Evolutionary conservation across 2,113 vertebrate species (phyloP).

Genomic region (Gallinago media): DNA sequence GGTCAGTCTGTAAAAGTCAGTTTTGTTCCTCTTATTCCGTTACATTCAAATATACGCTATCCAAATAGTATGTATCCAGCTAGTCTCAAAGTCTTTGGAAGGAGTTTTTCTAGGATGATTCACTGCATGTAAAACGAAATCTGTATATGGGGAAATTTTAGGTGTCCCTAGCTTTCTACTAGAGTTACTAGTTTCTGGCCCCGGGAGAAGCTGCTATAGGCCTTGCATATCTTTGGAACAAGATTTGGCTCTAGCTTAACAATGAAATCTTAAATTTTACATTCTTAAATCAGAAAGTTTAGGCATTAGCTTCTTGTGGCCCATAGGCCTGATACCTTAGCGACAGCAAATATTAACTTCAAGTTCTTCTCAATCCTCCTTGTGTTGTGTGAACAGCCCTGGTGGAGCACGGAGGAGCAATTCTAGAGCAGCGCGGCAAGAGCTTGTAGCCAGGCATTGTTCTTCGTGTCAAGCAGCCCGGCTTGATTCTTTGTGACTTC

Average conservation of each 20-base stretch:
- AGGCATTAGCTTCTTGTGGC: neutral
- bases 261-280: neutral
- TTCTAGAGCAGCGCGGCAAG: neutral
- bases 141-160: neutral
- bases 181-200: neutral
- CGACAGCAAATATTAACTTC: neutral
- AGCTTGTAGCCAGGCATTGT: neutral
- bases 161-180: neutral
- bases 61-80: neutral
- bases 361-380: neutral
- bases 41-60: neutral
- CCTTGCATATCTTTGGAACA: neutral
- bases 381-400: neutral
- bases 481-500: neutral
- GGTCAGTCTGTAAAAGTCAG: neutral
- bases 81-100: neutral
- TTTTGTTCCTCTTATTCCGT: neutral
- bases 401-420: rapidly evolving
- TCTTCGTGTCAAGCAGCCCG: neutral
- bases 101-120: neutral
- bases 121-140: neutral
- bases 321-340: neutral
- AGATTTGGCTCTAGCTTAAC: neutral
- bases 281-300: neutral
- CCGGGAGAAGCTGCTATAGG: neutral